These are phyloP conservation scores for Leptodactylus fallax DNA, from an alignment of 2,797 vertebrate species.

Conservation along the genomic window DNA sequence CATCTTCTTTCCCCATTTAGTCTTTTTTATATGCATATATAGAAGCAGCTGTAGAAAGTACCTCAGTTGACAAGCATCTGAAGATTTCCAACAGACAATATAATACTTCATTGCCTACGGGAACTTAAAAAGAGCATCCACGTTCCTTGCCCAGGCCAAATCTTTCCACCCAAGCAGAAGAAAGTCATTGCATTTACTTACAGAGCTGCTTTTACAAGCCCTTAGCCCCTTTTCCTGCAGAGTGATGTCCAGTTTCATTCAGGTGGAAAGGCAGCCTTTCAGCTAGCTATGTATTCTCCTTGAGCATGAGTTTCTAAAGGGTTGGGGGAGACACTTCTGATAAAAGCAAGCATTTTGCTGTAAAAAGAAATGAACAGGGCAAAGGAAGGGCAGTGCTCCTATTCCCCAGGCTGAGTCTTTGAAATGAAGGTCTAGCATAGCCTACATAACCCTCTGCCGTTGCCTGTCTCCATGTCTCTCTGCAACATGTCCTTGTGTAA, in stretches of 20 bases:
- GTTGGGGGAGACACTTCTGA: constrained; percentile 72
- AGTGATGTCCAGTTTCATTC: constrained; percentile 61
- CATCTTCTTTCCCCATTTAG: constrained; percentile 55
- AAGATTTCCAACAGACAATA: constrained; percentile 61
- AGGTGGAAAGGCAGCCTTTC: constrained; percentile 68
- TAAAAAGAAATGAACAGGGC: constrained; percentile 78
- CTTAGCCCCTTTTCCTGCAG: constrained; percentile 55
- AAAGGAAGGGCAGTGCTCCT: constrained; percentile 76
- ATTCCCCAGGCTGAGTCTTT: constrained; percentile 82
- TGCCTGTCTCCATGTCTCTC: constrained; percentile 69
- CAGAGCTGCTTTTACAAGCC: constrained; percentile 38
- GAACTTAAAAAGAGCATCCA: constrained; percentile 73
- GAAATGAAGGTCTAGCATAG: constrained; percentile 76
- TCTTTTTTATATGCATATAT: constrained; percentile 41
- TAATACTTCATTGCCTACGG: constrained; percentile 68
- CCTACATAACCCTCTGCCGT: constrained; percentile 74
- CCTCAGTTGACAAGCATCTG: background rate
- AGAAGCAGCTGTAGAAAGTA: constrained; percentile 49
- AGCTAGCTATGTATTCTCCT: constrained; percentile 72
- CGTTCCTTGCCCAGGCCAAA: constrained; percentile 65
- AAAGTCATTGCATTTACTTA: constrained; percentile 64
- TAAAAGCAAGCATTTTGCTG: constrained; percentile 79
- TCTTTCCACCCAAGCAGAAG: constrained; percentile 73
- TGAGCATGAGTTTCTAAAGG: constrained; percentile 74
- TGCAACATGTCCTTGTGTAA: constrained; percentile 69